Conservation (phyloP, 2,888 invertebrate genomes). For the Heteropelma amictum region DNA sequence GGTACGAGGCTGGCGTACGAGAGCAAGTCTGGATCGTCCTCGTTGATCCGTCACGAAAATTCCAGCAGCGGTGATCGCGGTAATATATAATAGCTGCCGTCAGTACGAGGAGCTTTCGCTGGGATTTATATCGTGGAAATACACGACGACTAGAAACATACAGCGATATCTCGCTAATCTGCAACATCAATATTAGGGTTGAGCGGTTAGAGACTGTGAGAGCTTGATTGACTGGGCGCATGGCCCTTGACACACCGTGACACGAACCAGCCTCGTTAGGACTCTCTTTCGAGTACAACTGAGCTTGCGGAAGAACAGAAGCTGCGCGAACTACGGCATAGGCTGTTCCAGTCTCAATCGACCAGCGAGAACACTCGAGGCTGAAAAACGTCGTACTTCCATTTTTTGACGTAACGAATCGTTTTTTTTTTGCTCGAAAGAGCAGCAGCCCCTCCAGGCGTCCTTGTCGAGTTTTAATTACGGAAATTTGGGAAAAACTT, state of each 20-base stretch:
- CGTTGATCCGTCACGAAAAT: constrained; percentile 28
- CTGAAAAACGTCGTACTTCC: no score
- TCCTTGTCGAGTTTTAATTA: no score
- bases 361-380: background rate
- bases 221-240: constrained; percentile 64
- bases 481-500: no score
- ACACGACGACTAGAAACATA: constrained; percentile 34
- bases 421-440: no score
- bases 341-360: background rate
- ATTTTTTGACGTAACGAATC: no score
- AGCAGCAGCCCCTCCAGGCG: no score
- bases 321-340: background rate
- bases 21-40: background rate
- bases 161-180: constrained; percentile 64
- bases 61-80: constrained; percentile 32
- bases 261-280: constrained; percentile 17
- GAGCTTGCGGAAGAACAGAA: background rate
- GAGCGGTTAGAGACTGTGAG: constrained; percentile 64
- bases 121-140: constrained; percentile 13
- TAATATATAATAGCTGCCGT: no score
- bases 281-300: background rate
- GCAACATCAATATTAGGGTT: constrained; percentile 67
- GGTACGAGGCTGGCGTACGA: background rate
- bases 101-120: background rate
- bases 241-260: constrained; percentile 11